phyloP scores from a whole-genome alignment of 2,113 vertebrate genomes.

The Chitala chitala region DNA sequence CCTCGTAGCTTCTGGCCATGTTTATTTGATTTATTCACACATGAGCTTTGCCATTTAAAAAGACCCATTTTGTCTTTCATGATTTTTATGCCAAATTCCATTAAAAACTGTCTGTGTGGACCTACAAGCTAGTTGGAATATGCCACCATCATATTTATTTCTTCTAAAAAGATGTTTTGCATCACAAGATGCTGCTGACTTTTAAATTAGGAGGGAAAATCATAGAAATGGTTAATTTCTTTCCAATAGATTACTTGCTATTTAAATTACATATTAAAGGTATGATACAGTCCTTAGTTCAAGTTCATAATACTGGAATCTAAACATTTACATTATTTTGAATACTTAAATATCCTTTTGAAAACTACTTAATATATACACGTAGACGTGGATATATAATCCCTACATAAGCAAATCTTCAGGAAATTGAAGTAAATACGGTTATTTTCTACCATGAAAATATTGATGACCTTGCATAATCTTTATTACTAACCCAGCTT shows the following conservation, averaged over 20 bases:
- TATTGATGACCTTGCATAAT: neutral
- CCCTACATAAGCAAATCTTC: neutral
- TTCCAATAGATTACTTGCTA: neutral
- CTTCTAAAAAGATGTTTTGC: neutral
- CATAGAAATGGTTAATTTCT: neutral
- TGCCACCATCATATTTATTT: slow-evolving; percentile 3
- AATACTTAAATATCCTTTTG: neutral
- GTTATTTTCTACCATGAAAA: neutral
- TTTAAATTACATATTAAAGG: too few relatives aligned
- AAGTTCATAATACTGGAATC: too few relatives aligned
- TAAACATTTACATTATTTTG: too few relatives aligned
- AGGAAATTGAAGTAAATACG: neutral
- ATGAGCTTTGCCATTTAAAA: neutral
- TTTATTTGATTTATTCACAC: neutral
- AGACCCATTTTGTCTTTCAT: neutral
- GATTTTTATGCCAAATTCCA: neutral
- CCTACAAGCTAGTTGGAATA: neutral
- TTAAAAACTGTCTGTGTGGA: neutral
- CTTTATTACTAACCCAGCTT: neutral
- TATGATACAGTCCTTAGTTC: too few relatives aligned
- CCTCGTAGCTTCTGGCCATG: neutral
- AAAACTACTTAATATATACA: neutral
- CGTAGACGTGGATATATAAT: neutral
- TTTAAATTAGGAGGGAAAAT: neutral
- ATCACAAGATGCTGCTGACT: neutral